phyloP scores from a whole-genome alignment of 2,113 vertebrate species.

The Brachyhypopomus gauderio region DNA sequence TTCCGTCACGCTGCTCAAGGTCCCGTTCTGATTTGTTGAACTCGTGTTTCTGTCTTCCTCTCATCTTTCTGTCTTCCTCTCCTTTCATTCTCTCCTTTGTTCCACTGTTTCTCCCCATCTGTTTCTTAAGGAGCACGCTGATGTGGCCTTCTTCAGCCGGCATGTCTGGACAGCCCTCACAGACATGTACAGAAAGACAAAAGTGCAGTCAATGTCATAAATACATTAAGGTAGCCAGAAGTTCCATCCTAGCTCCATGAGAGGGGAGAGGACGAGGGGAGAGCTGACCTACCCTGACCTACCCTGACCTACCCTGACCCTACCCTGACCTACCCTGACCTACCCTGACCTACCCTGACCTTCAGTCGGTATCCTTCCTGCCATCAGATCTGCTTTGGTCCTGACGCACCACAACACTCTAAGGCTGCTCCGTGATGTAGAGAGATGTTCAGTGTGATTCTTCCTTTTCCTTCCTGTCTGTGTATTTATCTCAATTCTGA shows the following conservation, averaged over 20 bases:
- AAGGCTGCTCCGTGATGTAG: slow-evolving; percentile 44
- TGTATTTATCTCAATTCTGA: slow-evolving; percentile 54
- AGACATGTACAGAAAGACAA: too few relatives aligned
- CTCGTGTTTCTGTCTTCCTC: slow-evolving; percentile 42
- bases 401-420: slow-evolving; percentile 4
- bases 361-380: slow-evolving; percentile 39
- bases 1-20: slow-evolving; percentile 19
- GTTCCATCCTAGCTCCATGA: too few relatives aligned
- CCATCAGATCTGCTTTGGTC: background rate
- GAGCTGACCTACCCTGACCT: too few relatives aligned
- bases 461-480: slow-evolving; percentile 44
- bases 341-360: slow-evolving; percentile 25
- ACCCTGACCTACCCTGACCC: too few relatives aligned
- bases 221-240: too few relatives aligned
- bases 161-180: background rate
- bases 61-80: slow-evolving; percentile 30
- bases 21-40: background rate
- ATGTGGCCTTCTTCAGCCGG: background rate
- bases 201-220: too few relatives aligned
- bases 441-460: slow-evolving; percentile 55
- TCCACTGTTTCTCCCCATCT: too few relatives aligned
- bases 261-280: too few relatives aligned
- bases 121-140: background rate
- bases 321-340: too few relatives aligned
- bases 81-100: background rate